Conservation (phyloP, 2,797 vertebrate genomes). For the Chelon labrosus region DNA sequence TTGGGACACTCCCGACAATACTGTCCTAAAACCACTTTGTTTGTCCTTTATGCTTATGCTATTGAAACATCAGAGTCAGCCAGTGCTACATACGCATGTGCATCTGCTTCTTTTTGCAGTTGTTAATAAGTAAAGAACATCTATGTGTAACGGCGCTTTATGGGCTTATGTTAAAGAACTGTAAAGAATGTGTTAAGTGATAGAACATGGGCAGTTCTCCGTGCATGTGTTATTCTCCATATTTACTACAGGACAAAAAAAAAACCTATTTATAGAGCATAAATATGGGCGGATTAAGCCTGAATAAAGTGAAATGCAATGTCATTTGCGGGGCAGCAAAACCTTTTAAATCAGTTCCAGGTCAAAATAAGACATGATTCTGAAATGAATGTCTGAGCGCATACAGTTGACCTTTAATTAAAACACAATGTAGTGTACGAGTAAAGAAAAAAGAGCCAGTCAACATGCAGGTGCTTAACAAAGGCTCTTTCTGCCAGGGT, state of each 20-base stretch:
- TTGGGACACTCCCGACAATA: neutral
- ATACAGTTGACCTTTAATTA: slow-evolving; percentile 4
- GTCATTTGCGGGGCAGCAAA: neutral
- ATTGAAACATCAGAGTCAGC: neutral
- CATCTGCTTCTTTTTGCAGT: neutral
- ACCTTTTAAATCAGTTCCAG: neutral
- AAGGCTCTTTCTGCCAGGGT: slow-evolving; percentile 35
- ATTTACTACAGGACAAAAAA: neutral
- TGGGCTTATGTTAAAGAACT: neutral
- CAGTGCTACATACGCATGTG: neutral
- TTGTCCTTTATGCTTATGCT: neutral
- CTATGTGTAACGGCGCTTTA: neutral
- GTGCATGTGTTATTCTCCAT: neutral
- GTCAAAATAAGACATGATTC: neutral
- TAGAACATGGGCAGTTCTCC: neutral
- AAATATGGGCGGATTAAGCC: neutral
- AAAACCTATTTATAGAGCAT: neutral
- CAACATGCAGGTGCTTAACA: slow-evolving; percentile 50
- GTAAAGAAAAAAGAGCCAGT: slow-evolving; percentile 1
- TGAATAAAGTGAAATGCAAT: neutral
- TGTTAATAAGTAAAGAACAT: neutral
- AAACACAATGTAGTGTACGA: neutral
- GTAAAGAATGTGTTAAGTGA: neutral
- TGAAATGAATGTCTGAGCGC: neutral
- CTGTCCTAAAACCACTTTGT: neutral